Base-by-base conservation (phyloP, 2,888 invertebrate genomes). In the Ennomos fuscantarius region DNA sequence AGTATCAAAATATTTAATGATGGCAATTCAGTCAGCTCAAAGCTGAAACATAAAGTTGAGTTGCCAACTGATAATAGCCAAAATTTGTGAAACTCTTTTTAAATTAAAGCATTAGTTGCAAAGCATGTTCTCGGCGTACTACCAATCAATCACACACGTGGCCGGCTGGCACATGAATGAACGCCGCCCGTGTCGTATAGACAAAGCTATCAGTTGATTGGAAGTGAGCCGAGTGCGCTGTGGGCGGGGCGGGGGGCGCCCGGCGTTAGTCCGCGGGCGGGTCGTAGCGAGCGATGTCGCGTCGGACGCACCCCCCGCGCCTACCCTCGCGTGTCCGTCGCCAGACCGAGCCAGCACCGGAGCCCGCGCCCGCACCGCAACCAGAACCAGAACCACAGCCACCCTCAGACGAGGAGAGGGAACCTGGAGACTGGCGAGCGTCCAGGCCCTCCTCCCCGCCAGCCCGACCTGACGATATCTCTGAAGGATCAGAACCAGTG, bases 401-500 rank as follows among this genome's bases (percentile, higher is more conserved):
- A 68, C 82, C 81, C 0, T 89, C 89, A 8, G 93, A 93, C 81
- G 93, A 93, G 75, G 86, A 93, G 81, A 81, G 91, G 62, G 93
- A 90, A 52, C 90, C 93, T 41, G 93, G 93, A 37, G 93, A 94
- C 73, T 92, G 92, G 91, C 81, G 88, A 1, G 77, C 90, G 1
- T 91, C 91, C 10, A 82, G 89, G 0, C 89, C 90, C 0, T 69
- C 87, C 0, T 86, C 90, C 0, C 90, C 90, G 1, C 88, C 89
- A 44, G 87, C 87, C 55, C 82, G 90, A 64, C 81, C 84, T 40
- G 89, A 92, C 70, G 92, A 93, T 70, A 74, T 84, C 69, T 89
- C 93, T 68, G 90, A 91, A 68, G 89, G 87, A 8, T 92, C 91
- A 1, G 91, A 92, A 63, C 81, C 82, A 0, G 93, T 85, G 86